Percentiles rank a stretch among this genome's conserved stretches.
phyloP scores from a whole-genome alignment of 2,888 invertebrate species.

The Latheticus oryzae region DNA sequence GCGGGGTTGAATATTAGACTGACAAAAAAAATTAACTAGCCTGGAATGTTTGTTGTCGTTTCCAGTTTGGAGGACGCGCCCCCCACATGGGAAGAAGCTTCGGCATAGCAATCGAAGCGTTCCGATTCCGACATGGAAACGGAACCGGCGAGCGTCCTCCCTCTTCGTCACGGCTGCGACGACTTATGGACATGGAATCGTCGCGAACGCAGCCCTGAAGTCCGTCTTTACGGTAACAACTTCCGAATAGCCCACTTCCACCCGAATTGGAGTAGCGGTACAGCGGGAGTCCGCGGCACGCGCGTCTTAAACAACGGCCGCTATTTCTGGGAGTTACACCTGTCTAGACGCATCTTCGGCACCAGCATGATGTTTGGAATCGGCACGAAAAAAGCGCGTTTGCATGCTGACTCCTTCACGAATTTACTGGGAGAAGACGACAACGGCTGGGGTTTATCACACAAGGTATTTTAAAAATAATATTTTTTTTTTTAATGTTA shows the following conservation, averaged over 20 bases:
- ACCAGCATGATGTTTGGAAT: slow-evolving; percentile 83
- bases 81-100: slow-evolving; percentile 42
- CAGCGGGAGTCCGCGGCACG: slow-evolving; percentile 77
- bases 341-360: slow-evolving; percentile 75
- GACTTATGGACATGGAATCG: slow-evolving; percentile 79
- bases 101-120: slow-evolving; percentile 49
- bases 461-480: no score
- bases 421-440: slow-evolving; percentile 79
- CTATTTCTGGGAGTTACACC: slow-evolving; percentile 75
- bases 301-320: slow-evolving; percentile 72
- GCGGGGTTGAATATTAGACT: no score
- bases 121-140: slow-evolving; percentile 47
- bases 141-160: slow-evolving; percentile 47
- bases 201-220: slow-evolving; percentile 69
- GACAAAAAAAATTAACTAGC: no score
- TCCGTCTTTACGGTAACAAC: slow-evolving; percentile 70
- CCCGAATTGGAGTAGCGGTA: slow-evolving; percentile 81
- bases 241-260: slow-evolving; percentile 76
- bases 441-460: slow-evolving; percentile 79
- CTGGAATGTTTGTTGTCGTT: no score
- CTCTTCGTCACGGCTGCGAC: slow-evolving; percentile 69
- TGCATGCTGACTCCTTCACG: slow-evolving; percentile 76
- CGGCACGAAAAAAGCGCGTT: slow-evolving; percentile 65
- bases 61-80: slow-evolving; percentile 32
- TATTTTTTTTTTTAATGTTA: no score